These are phyloP conservation scores for Caenorhabditis elegans DNA, from an alignment of 1,140 invertebrate genomes.

Conservation along the genomic window WBcel235 BX284606.5:12946501-12947000, in stretches of 20 bases:
- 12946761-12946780: too few species aligned
- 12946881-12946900: not conserved
- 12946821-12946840: too few species aligned
- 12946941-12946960: not conserved
- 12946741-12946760: not conserved
- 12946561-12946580: not conserved
- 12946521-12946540: conserved; percentile 18
- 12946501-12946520: conserved; percentile 11
- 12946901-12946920: not conserved
- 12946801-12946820: too few species aligned
- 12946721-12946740: not conserved
- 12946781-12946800: too few species aligned
- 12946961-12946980: conserved; percentile 11
- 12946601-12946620: not conserved
- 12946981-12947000: conserved; percentile 5
- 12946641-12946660: not conserved
- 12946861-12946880: not conserved
- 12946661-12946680: not conserved
- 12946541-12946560: not conserved
- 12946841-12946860: not conserved
- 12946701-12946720: not conserved
- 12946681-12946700: not conserved
- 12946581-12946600: not conserved
- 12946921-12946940: not conserved
- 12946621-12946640: not conserved